These are phyloP conservation scores for Esox masquinongy DNA, from an alignment of 2,797 vertebrate genomes.

Conservation along the genomic window DNA sequence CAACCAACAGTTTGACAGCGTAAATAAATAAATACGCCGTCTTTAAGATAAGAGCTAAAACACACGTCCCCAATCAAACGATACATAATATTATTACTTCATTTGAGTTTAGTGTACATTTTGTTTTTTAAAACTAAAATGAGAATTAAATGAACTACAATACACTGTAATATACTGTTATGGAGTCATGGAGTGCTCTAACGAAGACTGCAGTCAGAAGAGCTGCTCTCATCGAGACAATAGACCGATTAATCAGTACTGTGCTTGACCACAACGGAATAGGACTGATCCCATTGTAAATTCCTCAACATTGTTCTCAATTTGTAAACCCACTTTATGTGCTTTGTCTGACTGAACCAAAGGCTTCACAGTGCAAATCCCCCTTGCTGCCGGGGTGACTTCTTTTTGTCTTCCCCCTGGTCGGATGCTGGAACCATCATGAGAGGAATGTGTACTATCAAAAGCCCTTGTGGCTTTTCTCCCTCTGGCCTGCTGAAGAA, in stretches of 20 bases:
- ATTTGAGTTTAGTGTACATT: too few relatives aligned
- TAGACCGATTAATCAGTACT: constrained; percentile 1
- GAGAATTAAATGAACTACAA: background rate
- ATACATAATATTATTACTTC: background rate
- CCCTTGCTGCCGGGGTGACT: constrained; percentile 45
- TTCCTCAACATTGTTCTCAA: constrained; percentile 76
- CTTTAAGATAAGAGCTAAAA: constrained; percentile 14
- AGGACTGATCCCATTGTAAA: constrained; percentile 70
- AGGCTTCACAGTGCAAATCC: constrained; percentile 48
- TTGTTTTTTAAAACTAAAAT: too few relatives aligned
- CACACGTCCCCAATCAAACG: background rate
- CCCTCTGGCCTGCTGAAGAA: constrained; percentile 19
- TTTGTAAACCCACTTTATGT: constrained; percentile 70
- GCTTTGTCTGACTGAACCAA: constrained; percentile 66
- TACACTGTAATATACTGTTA: background rate
- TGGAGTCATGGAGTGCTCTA: background rate
- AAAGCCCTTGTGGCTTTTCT: constrained; percentile 46
- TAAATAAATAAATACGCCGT: constrained; percentile 27
- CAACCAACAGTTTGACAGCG: background rate
- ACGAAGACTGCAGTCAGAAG: background rate
- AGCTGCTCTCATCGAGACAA: background rate
- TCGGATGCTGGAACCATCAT: constrained; percentile 35
- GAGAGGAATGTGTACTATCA: constrained; percentile 53
- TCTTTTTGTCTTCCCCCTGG: constrained; percentile 47
- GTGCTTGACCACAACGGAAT: constrained; percentile 44